Base-by-base conservation (phyloP, 64 coral and sea anemone species). In the Pocillopora damicornis region DNA sequence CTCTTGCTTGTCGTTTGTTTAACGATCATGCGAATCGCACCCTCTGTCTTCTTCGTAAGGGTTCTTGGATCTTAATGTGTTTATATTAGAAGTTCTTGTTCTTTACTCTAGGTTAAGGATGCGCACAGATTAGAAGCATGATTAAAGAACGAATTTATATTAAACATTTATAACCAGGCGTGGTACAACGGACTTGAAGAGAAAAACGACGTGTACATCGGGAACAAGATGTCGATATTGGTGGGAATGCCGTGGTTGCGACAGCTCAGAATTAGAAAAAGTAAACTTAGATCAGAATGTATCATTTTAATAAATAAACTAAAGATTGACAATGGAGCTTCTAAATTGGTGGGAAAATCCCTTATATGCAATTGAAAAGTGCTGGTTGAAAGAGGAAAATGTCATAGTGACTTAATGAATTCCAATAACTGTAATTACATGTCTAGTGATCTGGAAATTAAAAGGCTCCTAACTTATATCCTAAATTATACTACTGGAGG, bases 221-320 rank as follows among this genome's bases (percentile, higher is more conserved):
- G 35, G 18, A 82, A 94, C 37, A 26, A 76, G 59, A 85, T 88
- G 30, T 90, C 92, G 9, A 80, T 94, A 56, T 68, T 94, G 15
- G 82, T 94, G 18, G 92, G 92, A 61, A 90, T 94, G 92, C 80
- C 92, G 38, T 74, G 92, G 60, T 37, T 94, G 65, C 75, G 92
- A 36, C 92, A 94, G 83, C 82, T 90, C 10, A 90, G 92, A 77
- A 76, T 94, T 1, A 89, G 69, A 37, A 61, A 62, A 90, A 75
- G 92, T 94, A 94, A 25, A 34, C 17, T 15, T 6, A 22, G 15
- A 66, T 66, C 7, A 30, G 17, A 63, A 63, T 22, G 15, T 66
- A 18, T 17, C 15, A 66, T 66, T 66, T 15, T 22, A 15, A 66
- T 18, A 66, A 16, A 66, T 17, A 15, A 17, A 66, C 63, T 30